These are phyloP conservation scores for Callospermophilus lateralis DNA, from an alignment of 2,113 vertebrate species.

Conservation along the genomic window DNA sequence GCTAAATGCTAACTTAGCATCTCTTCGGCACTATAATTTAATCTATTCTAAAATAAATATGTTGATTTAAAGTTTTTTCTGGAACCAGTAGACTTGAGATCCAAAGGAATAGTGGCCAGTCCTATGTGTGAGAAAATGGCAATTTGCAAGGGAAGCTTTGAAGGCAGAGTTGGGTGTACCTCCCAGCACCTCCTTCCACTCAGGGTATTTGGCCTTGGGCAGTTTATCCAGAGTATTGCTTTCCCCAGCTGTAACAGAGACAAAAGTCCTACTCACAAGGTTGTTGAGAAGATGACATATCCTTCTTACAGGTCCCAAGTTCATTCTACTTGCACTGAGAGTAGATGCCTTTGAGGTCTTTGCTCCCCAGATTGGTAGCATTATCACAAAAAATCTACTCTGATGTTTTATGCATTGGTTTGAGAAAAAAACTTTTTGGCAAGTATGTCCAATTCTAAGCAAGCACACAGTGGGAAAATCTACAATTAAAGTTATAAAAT, in stretches of 20 bases:
- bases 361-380: not conserved
- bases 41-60: slow-evolving; percentile 5
- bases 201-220: not conserved
- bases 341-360: not conserved
- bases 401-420: not conserved
- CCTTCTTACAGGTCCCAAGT: not conserved
- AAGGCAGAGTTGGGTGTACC: not conserved
- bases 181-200: not conserved
- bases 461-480: not conserved
- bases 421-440: not conserved
- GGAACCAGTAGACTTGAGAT: not conserved
- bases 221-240: not conserved
- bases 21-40: not conserved
- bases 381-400: not conserved
- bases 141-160: not conserved
- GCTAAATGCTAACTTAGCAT: slow-evolving; percentile 18
- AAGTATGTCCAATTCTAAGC: not conserved
- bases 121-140: not conserved
- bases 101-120: not conserved
- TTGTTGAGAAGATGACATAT: not conserved
- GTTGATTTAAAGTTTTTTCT: not conserved
- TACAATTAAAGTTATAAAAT: not conserved
- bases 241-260: not conserved
- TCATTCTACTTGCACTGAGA: not conserved
- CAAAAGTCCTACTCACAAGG: not conserved